Evolutionary conservation across 1,140 invertebrate genomes (phyloP).

Genomic region (Brachionus koreanus): DNA sequence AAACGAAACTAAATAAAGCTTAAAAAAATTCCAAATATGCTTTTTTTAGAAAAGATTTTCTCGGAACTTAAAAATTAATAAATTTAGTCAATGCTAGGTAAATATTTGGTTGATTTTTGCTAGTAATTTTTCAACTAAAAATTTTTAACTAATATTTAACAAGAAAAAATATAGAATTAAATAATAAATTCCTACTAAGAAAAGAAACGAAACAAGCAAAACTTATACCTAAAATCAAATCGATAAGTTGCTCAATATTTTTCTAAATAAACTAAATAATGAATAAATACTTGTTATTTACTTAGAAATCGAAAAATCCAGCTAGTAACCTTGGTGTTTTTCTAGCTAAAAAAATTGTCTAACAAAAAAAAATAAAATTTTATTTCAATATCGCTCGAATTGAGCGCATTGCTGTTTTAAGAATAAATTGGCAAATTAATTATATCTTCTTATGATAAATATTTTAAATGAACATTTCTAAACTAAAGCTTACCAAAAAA

Average conservation of each 20-base stretch:
- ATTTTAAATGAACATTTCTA: background rate
- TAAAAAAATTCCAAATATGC: background rate
- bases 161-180: background rate
- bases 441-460: background rate
- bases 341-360: background rate
- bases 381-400: background rate
- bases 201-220: background rate
- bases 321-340: background rate
- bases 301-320: background rate
- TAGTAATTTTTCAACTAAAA: background rate
- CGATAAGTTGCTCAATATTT: background rate
- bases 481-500: background rate
- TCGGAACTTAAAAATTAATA: background rate
- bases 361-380: background rate
- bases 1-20: background rate
- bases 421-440: background rate
- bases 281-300: background rate
- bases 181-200: background rate
- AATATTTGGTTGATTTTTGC: background rate
- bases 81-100: background rate
- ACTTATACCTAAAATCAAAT: background rate
- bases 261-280: background rate
- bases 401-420: background rate
- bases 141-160: background rate
- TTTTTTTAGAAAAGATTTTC: background rate